phyloP scores from a whole-genome alignment of 1,140 invertebrate genomes.

The Pseudomyrmex pallidus region DNA sequence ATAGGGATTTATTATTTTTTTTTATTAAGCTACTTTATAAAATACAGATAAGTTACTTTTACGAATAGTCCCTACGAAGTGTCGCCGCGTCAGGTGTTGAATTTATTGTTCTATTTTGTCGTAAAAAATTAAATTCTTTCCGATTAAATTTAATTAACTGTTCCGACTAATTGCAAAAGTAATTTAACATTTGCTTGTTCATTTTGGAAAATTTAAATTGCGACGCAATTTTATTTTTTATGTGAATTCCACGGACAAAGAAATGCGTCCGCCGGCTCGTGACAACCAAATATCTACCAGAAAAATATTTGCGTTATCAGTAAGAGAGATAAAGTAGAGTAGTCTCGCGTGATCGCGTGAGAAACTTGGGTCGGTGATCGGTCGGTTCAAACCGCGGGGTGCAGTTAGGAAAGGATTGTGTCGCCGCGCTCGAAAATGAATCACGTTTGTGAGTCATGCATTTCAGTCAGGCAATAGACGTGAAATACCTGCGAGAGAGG shows the following conservation, averaged over 20 bases:
- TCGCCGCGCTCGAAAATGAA: constrained; percentile 58
- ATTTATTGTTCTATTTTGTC: too few relatives aligned
- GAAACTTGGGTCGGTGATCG: background rate
- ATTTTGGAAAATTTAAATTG: background rate
- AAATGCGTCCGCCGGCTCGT: background rate
- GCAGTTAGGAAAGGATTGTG: constrained; percentile 24
- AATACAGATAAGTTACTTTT: background rate
- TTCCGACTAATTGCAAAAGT: too few relatives aligned
- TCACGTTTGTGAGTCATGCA: constrained; percentile 66
- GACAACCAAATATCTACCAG: constrained; percentile 6
- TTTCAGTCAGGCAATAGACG: constrained; percentile 36
- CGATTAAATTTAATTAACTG: too few relatives aligned
- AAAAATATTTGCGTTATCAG: constrained; percentile 40
- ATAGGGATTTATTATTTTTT: background rate
- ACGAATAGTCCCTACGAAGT: too few relatives aligned
- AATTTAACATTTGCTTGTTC: background rate
- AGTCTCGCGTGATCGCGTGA: constrained; percentile 17
- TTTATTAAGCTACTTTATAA: background rate
- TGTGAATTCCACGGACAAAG: background rate
- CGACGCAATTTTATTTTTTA: background rate
- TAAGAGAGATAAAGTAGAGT: constrained; percentile 34
- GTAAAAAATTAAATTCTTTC: too few relatives aligned
- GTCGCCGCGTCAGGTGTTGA: too few relatives aligned
- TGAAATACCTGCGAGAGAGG: constrained; percentile 58
- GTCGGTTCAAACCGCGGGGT: background rate